A percentile compares a stretch with the other conserved stretches of the same genome.
phyloP scores from a whole-genome alignment of 2,797 vertebrate species.

The Furcifer pardalis region DNA sequence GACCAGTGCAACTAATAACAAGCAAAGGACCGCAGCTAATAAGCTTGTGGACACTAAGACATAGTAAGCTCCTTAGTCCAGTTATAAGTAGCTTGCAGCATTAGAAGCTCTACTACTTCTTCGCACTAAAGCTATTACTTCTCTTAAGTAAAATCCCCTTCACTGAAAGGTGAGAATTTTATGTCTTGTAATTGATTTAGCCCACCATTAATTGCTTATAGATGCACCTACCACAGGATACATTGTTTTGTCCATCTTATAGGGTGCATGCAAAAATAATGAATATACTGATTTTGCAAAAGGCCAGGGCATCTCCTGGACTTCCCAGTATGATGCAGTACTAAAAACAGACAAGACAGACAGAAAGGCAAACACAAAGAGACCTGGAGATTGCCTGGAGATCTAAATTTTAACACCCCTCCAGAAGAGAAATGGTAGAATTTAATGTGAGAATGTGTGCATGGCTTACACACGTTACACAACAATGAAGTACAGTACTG shows the following conservation, averaged over 20 bases:
- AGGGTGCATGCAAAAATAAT: neutral
- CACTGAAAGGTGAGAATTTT: neutral
- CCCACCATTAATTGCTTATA: neutral
- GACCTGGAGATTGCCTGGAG: slow-evolving; percentile 33
- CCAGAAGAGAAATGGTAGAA: slow-evolving; percentile 9
- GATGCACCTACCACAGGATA: fast-evolving
- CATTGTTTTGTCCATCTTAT: neutral
- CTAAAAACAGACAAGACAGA: neutral
- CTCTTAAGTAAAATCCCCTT: slow-evolving; percentile 27
- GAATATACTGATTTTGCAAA: neutral
- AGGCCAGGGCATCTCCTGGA: neutral
- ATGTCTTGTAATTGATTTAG: slow-evolving; percentile 22
- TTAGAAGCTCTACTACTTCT: slow-evolving; percentile 45
- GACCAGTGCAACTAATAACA: slow-evolving; percentile 25
- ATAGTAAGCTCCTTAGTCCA: slow-evolving; percentile 61
- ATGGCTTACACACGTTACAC: neutral
- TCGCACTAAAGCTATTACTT: slow-evolving; percentile 17
- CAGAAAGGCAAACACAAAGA: neutral
- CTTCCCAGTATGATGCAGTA: neutral
- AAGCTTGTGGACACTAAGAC: slow-evolving; percentile 64
- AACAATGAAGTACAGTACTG: neutral
- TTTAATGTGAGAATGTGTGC: neutral
- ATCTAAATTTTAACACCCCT: slow-evolving; percentile 37
- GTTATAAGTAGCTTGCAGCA: slow-evolving; percentile 64
- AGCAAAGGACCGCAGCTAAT: slow-evolving; percentile 56